A percentile compares a stretch with the other conserved stretches of the same genome.
phyloP scores from a whole-genome alignment of 2,113 vertebrate species.

The Toxostoma redivivum region DNA sequence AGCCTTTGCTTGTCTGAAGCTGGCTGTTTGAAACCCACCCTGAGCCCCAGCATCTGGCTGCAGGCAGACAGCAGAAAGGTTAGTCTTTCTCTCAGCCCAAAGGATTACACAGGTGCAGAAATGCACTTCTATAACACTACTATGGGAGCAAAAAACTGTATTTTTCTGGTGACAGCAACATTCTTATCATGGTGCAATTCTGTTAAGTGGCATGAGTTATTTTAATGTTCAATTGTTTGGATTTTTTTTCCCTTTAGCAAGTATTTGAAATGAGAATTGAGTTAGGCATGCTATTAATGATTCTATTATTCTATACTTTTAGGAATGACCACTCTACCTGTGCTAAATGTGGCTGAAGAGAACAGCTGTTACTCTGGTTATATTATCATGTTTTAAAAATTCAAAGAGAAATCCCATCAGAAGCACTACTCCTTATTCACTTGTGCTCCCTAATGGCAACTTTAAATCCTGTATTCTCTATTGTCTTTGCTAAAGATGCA shows the following conservation, averaged over 20 bases:
- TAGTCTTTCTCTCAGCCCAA: neutral
- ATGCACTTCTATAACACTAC: fast-evolving
- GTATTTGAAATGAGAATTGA: neutral
- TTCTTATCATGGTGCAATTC: neutral
- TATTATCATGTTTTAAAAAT: neutral
- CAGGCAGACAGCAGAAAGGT: neutral
- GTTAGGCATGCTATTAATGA: neutral
- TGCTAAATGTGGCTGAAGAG: neutral
- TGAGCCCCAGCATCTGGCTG: neutral
- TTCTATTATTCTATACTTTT: neutral
- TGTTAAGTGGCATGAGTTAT: neutral
- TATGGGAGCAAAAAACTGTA: neutral
- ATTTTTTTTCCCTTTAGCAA: neutral
- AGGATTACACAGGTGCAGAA: neutral
- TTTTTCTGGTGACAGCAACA: neutral
- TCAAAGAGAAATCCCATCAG: neutral
- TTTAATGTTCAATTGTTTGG: neutral
- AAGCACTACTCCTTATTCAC: slow-evolving; percentile 29
- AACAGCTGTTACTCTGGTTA: neutral
- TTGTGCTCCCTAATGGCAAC: slow-evolving; percentile 50
- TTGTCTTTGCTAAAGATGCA: slow-evolving; percentile 26
- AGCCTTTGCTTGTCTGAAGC: neutral
- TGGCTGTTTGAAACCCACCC: neutral
- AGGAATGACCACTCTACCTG: neutral
- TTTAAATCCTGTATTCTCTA: slow-evolving; percentile 26